A percentile compares a stretch with the other conserved stretches of the same genome.
Conservation (phyloP, 2,797 vertebrate genomes). For the Cyprinella venusta region DNA sequence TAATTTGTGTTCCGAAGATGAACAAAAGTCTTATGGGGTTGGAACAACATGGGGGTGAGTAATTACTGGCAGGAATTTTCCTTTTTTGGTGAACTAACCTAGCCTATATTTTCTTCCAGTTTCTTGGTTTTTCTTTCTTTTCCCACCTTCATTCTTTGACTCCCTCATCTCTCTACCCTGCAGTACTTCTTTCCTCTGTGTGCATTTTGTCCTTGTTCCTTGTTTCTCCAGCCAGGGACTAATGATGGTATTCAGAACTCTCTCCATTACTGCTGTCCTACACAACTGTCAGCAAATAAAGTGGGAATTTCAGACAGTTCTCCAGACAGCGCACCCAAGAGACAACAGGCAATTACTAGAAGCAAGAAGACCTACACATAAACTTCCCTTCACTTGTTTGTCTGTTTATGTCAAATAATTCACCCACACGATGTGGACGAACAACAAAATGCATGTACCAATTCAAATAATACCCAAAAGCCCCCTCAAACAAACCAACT, state of each 20-base stretch:
- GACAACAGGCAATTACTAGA: slow-evolving; percentile 74
- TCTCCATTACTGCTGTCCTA: slow-evolving; percentile 73
- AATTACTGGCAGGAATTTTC: too few species aligned
- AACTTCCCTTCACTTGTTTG: slow-evolving; percentile 48
- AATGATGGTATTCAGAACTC: slow-evolving; percentile 74
- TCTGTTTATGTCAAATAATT: slow-evolving; percentile 51
- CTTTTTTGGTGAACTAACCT: too few species aligned
- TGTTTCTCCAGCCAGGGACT: slow-evolving; percentile 69
- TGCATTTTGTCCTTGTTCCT: slow-evolving; percentile 50
- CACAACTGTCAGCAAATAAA: slow-evolving; percentile 57
- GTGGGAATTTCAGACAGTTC: slow-evolving; percentile 55
- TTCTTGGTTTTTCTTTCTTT: slow-evolving; percentile 12
- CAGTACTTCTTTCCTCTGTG: slow-evolving; percentile 4
- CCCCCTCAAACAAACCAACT: slow-evolving; percentile 10
- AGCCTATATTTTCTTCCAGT: not conserved
- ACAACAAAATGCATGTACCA: slow-evolving; percentile 44
- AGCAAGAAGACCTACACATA: slow-evolving; percentile 51
- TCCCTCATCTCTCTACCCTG: slow-evolving; percentile 61
- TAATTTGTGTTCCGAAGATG: too few species aligned
- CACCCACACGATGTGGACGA: slow-evolving; percentile 19
- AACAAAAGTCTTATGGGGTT: too few species aligned
- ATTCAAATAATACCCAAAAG: slow-evolving; percentile 27
- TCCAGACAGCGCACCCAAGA: slow-evolving; percentile 69
- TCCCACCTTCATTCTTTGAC: slow-evolving; percentile 7
- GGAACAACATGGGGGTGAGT: too few species aligned